phyloP scores from a whole-genome alignment of 2,888 invertebrate genomes.

The Eretmocerus hayati region DNA sequence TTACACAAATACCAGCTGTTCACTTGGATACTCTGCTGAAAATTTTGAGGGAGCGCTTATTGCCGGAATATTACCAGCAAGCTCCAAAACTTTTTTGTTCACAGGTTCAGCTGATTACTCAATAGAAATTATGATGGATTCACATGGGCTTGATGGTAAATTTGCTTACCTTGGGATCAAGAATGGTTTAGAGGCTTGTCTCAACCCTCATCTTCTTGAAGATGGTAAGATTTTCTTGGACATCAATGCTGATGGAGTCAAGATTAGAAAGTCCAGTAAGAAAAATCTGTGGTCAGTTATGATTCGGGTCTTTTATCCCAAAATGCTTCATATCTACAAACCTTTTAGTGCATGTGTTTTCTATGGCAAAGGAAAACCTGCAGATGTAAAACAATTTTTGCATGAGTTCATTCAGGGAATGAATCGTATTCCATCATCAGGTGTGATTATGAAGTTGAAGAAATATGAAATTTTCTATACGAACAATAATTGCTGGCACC shows the following conservation, averaged over 20 bases:
- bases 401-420: slow-evolving; percentile 21
- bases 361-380: slow-evolving; percentile 22
- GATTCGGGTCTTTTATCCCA: slow-evolving; percentile 14
- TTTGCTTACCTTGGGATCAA: slow-evolving; percentile 22
- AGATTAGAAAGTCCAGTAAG: slow-evolving; percentile 15
- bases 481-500: slow-evolving; percentile 20
- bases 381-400: slow-evolving; percentile 15
- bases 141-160: slow-evolving; percentile 10
- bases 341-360: slow-evolving; percentile 22
- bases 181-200: slow-evolving; percentile 15
- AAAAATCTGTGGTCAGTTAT: slow-evolving; percentile 23
- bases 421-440: slow-evolving; percentile 17
- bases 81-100: slow-evolving; percentile 6
- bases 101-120: slow-evolving; percentile 1
- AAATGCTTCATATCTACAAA: slow-evolving; percentile 19
- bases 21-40: slow-evolving; percentile 6
- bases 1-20: neutral
- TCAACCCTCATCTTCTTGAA: slow-evolving; percentile 10
- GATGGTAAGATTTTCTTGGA: slow-evolving; percentile 13
- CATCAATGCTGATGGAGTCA: slow-evolving; percentile 23
- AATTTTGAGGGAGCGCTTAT: slow-evolving; percentile 11
- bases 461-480: slow-evolving; percentile 7
- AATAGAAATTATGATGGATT: slow-evolving; percentile 12
- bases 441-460: too few species aligned
- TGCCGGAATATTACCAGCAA: slow-evolving; percentile 7